A percentile compares a stretch with the other conserved stretches of the same genome.
Evolutionary conservation across 2,797 vertebrate genomes (phyloP).

Genomic region (Carduelis carduelis): DNA sequence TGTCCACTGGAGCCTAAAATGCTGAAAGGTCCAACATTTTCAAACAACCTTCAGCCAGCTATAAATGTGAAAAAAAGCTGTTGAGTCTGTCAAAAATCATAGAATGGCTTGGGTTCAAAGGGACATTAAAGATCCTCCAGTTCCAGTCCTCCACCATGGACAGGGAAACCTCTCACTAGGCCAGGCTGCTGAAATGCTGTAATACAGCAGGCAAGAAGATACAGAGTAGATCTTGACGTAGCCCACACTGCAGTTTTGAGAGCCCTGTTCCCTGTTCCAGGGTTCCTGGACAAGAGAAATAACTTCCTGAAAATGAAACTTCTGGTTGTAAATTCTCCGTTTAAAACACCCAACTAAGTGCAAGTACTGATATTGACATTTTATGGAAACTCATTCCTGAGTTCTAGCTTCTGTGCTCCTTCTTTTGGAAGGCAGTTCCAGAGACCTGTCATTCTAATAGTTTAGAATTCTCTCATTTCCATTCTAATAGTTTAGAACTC

Average conservation of each 20-base stretch:
- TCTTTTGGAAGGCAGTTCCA: not conserved
- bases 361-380: not conserved
- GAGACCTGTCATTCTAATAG: not conserved
- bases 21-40: not conserved
- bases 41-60: not conserved
- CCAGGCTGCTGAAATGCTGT: rapidly evolving
- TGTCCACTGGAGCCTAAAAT: not conserved
- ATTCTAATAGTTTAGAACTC: not conserved
- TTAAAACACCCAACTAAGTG: not conserved
- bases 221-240: not conserved
- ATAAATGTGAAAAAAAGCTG: not conserved
- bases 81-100: not conserved
- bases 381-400: not conserved
- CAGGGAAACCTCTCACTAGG: not conserved
- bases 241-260: not conserved
- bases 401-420: not conserved
- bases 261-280: not conserved
- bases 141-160: not conserved
- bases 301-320: not conserved
- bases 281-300: not conserved
- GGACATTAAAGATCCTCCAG: not conserved
- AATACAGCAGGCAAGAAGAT: not conserved
- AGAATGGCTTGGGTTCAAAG: not conserved
- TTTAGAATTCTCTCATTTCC: not conserved
- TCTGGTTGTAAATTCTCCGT: not conserved